Evolutionary conservation across 2,797 vertebrate genomes (phyloP).

Genomic region (Distichodus sexfasciatus): DNA sequence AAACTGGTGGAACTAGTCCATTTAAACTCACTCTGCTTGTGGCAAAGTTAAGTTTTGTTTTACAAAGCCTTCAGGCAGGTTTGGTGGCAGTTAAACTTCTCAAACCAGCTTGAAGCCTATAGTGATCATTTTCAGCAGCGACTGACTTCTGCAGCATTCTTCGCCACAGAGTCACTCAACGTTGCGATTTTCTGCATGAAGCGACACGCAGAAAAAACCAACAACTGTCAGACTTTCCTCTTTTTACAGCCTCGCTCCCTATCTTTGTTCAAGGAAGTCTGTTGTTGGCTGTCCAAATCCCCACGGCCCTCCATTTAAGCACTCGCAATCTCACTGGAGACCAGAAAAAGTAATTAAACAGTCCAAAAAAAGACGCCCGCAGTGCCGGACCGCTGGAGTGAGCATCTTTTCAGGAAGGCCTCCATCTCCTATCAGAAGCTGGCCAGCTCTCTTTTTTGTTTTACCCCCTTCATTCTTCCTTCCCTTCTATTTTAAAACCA

Average conservation of each 20-base stretch:
- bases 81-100: too few species aligned
- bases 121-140: neutral
- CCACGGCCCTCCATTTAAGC: constrained; percentile 58
- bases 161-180: constrained; percentile 1
- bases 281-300: constrained; percentile 63
- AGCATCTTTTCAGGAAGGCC: constrained; percentile 15
- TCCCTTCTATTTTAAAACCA: neutral
- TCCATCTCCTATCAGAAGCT: constrained; percentile 24
- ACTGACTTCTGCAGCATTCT: constrained; percentile 9
- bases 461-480: neutral
- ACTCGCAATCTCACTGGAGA: constrained; percentile 65
- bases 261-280: constrained; percentile 53
- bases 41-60: too few species aligned
- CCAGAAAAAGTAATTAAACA: constrained; percentile 64
- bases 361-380: constrained; percentile 9
- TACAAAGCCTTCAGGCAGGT: too few species aligned
- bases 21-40: too few species aligned
- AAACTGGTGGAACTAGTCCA: too few species aligned
- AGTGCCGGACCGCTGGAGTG: neutral
- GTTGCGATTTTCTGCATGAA: constrained; percentile 63
- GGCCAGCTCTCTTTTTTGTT: neutral
- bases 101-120: too few species aligned
- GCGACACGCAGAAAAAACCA: constrained; percentile 58
- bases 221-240: neutral
- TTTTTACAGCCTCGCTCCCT: neutral